Evolutionary conservation across 2,888 invertebrate species (phyloP).

Genomic region (Agrenia bidenticulata): DNA sequence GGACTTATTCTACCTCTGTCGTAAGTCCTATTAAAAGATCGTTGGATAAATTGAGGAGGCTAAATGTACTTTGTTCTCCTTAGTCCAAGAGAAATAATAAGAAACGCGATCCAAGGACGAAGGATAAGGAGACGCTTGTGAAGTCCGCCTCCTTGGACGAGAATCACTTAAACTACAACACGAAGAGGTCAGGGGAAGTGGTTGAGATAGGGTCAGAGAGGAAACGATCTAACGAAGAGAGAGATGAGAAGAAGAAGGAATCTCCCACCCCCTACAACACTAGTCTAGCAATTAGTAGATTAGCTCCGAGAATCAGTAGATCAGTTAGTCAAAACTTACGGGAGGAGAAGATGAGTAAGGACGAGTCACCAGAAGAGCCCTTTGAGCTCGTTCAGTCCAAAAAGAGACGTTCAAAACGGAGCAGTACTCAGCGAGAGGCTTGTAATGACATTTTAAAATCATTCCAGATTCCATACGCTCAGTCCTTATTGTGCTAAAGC

Average conservation of each 20-base stretch:
- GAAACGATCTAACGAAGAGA: neutral
- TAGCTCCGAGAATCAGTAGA: neutral
- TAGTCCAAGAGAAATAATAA: constrained; percentile 17
- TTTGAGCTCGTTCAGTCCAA: constrained; percentile 38
- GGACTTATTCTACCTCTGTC: neutral
- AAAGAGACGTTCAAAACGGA: constrained; percentile 21
- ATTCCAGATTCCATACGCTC: too few species aligned
- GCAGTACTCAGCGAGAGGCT: constrained; percentile 5
- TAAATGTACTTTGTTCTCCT: constrained; percentile 4
- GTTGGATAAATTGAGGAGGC: too few species aligned
- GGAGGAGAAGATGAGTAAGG: neutral
- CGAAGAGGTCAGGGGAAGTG: neutral
- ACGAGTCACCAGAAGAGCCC: constrained; percentile 17
- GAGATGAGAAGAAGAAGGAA: neutral
- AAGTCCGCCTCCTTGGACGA: constrained; percentile 50
- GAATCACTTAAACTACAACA: constrained; percentile 24
- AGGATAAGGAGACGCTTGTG: constrained; percentile 40
- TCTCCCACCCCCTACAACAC: neutral
- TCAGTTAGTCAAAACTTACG: too few species aligned
- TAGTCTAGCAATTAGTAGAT: neutral
- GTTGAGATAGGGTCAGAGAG: too few species aligned
- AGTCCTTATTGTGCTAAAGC: too few species aligned
- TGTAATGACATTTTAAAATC: constrained; percentile 1
- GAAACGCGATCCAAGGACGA: constrained; percentile 24
- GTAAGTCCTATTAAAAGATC: too few species aligned